Evolutionary conservation across 2,888 invertebrate species (phyloP).

Genomic region (Zonitis immaculata): DNA sequence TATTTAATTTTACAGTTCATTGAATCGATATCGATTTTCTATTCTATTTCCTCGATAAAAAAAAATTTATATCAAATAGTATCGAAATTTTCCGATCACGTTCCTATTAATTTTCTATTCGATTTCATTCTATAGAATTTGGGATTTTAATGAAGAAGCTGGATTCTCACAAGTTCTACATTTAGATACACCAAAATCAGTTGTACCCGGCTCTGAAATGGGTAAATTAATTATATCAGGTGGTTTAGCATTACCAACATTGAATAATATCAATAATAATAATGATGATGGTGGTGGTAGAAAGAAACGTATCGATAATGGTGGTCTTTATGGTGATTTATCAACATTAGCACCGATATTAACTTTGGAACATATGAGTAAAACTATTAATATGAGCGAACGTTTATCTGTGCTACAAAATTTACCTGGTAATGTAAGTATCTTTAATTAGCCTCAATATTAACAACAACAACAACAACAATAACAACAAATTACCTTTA

Average conservation of each 20-base stretch:
- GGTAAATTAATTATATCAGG: slow-evolving; percentile 60
- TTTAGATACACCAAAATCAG: slow-evolving; percentile 59
- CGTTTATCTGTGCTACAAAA: slow-evolving; percentile 52
- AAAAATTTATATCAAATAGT: too few species aligned
- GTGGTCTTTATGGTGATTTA: slow-evolving; percentile 51
- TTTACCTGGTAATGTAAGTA: slow-evolving; percentile 54
- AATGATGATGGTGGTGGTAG: background rate
- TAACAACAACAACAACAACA: background rate
- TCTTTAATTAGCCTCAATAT: background rate
- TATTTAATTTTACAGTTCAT: slow-evolving; percentile 16
- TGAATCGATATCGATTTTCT: slow-evolving; percentile 7
- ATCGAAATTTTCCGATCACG: background rate
- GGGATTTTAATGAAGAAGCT: slow-evolving; percentile 68
- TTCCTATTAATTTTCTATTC: background rate
- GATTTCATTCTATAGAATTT: slow-evolving; percentile 52
- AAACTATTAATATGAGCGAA: slow-evolving; percentile 51
- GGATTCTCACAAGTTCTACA: slow-evolving; percentile 66
- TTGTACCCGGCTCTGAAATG: slow-evolving; percentile 62
- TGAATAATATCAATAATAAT: slow-evolving; percentile 15
- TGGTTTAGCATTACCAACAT: slow-evolving; percentile 56
- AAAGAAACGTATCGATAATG: slow-evolving; percentile 14
- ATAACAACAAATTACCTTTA: slow-evolving; percentile 1
- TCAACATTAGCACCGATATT: slow-evolving; percentile 57
- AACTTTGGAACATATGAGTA: slow-evolving; percentile 50
- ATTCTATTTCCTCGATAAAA: background rate